Percentiles rank a stretch among this genome's conserved stretches.
These are phyloP conservation scores for Podiceps cristatus DNA, from an alignment of 2,113 vertebrate genomes.

Conservation along the genomic window DNA sequence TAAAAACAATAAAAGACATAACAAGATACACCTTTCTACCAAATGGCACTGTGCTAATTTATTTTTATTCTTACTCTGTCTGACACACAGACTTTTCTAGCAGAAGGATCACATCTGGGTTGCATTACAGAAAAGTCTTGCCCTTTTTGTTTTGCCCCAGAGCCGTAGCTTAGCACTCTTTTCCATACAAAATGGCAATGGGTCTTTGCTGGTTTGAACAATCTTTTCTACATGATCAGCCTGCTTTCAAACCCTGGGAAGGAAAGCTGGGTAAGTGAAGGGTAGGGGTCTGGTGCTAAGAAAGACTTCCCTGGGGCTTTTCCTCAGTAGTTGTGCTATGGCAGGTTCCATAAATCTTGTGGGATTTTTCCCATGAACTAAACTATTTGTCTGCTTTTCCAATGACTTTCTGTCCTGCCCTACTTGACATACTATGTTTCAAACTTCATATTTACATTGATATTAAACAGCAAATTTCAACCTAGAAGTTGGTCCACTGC, in stretches of 20 bases:
- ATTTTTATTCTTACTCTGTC: not conserved
- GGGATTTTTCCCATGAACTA: not conserved
- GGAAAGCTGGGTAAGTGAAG: not conserved
- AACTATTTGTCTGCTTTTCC: not conserved
- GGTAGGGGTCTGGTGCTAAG: no score
- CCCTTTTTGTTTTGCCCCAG: not conserved
- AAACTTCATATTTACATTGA: not conserved
- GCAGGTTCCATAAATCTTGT: not conserved
- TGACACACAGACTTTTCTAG: not conserved
- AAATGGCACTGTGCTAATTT: not conserved
- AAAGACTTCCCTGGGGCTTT: not conserved
- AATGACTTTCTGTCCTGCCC: not conserved
- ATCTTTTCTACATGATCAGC: not conserved
- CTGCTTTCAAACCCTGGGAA: not conserved
- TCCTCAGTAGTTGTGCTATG: not conserved
- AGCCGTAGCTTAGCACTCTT: not conserved
- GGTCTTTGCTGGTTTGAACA: not conserved
- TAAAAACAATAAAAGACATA: not conserved
- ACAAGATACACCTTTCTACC: not conserved
- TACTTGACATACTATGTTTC: not conserved
- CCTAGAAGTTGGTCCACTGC: not conserved
- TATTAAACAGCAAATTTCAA: not conserved
- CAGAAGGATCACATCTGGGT: not conserved
- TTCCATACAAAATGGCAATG: not conserved
- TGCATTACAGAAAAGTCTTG: not conserved